Conservation (phyloP, 2,113 vertebrate species). For the Passer domesticus region DNA sequence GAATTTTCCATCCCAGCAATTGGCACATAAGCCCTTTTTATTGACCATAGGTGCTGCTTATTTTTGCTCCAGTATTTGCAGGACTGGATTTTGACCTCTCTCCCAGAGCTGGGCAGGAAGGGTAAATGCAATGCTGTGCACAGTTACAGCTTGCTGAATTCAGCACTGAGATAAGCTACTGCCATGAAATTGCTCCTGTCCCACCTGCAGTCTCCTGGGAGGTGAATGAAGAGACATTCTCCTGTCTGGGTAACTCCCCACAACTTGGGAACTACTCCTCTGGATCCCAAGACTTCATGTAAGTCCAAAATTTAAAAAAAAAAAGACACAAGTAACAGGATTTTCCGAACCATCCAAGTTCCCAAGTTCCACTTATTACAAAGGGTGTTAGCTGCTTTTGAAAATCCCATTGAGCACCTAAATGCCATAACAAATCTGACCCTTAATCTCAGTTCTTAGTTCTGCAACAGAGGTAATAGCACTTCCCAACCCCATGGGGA, state of each 20-base stretch:
- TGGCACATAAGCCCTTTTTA: constrained; percentile 49
- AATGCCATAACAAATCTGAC: constrained; percentile 44
- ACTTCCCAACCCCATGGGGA: neutral
- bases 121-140: neutral
- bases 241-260: neutral
- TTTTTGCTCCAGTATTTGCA: constrained; percentile 19
- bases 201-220: neutral
- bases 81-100: neutral
- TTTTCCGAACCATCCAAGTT: neutral
- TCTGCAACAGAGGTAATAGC: constrained; percentile 29
- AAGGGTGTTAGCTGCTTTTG: neutral
- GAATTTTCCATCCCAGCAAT: constrained; percentile 46
- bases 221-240: neutral
- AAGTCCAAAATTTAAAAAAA: neutral
- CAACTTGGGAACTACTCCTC: neutral
- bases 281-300: rapidly evolving
- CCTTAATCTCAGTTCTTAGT: constrained; percentile 44
- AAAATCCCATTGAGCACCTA: constrained; percentile 50
- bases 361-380: neutral
- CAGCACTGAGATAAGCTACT: neutral
- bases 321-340: neutral
- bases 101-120: neutral
- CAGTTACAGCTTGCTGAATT: neutral
- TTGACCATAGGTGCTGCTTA: constrained; percentile 18
- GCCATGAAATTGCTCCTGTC: neutral